Evolutionary conservation across 2,888 invertebrate species (phyloP).

Genomic region (Orthosia incerta): DNA sequence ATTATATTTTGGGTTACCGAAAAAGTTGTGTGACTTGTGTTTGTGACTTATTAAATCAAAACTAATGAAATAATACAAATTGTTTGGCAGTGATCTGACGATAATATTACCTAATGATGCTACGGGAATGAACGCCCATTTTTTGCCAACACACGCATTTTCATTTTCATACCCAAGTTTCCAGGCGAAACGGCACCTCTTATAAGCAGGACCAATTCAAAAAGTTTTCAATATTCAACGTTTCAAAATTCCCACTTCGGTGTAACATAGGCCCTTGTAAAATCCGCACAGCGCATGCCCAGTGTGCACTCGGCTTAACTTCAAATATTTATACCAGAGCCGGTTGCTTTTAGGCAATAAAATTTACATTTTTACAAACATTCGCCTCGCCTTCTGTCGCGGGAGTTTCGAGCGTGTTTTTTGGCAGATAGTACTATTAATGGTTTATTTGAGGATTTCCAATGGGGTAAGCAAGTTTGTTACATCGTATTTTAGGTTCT

Average conservation of each 20-base stretch:
- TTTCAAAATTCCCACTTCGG: conserved; percentile 50
- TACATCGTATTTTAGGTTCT: conserved; percentile 18
- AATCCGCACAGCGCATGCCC: conserved; percentile 78
- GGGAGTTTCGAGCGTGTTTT: conserved; percentile 50
- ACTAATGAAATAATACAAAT: too few relatives aligned
- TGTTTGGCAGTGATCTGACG: too few relatives aligned
- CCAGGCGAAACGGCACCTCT: background rate
- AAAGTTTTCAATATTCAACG: background rate
- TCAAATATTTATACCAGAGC: conserved; percentile 87
- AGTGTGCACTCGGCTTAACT: conserved; percentile 78
- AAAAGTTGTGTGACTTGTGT: too few relatives aligned
- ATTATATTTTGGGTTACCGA: too few relatives aligned
- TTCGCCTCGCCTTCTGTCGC: conserved; percentile 56
- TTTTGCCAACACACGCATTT: background rate
- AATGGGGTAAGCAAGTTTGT: conserved; percentile 35
- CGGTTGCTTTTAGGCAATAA: conserved; percentile 82
- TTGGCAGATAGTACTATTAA: conserved; percentile 55
- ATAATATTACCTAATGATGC: too few relatives aligned
- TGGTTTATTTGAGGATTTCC: conserved; percentile 55
- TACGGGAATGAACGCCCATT: too few relatives aligned
- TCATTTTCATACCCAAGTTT: background rate
- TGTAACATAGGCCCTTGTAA: conserved; percentile 67
- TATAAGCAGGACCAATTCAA: background rate
- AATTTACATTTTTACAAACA: conserved; percentile 89
- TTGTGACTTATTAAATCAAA: too few relatives aligned